Evolutionary conservation across 1,140 invertebrate species (phyloP), one percentile per base, ranked within the genome.

Genomic region (Aricia agestis): DNA sequence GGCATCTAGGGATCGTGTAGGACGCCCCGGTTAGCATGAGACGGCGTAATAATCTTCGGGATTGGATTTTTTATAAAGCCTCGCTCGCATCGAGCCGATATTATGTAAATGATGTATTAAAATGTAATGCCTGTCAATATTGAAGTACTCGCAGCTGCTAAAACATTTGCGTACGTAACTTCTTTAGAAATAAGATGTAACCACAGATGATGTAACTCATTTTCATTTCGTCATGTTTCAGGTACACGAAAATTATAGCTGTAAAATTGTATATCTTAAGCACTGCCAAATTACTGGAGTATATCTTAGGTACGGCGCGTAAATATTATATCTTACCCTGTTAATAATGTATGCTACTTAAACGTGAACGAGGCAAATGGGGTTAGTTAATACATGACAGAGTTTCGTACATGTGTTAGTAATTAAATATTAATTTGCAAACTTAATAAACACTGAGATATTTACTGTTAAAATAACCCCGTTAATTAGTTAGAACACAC

Each of bases 21-120:
- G 59, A 63, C 11, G 31, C 68, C 13, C 31, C 31, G 36, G 68
- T 63, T 69, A 41, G n/a, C 31, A 69, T 69, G 25, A 63, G 31
- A 61, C 7, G 57, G 68, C 59, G 59, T 63, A 67, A 67, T 67
- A 69, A 69, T 69, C 68, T 61, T 15, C 31, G 57, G 58, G 61
- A 69, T 59, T 69, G 68, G 68, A 69, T 45, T 67, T 69, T 68
- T 68, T 68, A 52, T 25, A 31, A 25, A 68, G 52, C 45, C 17
- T 1, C 6, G 18, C 11, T 15, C 42, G 18, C n/a, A 13, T 68
- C 42, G 57, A 15, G 19, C n/a, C 25, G 31, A 57, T 36, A 69
- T 59, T 63, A 69, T 61, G 25, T 69, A 61, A 59, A 69, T 58
- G 45, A 15, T 52, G 45, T 52, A 52, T 52, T 52, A 52, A 52